Percentiles rank a stretch among this genome's conserved stretches.
Conservation (phyloP, 2,113 vertebrate genomes). For the Esox niger region DNA sequence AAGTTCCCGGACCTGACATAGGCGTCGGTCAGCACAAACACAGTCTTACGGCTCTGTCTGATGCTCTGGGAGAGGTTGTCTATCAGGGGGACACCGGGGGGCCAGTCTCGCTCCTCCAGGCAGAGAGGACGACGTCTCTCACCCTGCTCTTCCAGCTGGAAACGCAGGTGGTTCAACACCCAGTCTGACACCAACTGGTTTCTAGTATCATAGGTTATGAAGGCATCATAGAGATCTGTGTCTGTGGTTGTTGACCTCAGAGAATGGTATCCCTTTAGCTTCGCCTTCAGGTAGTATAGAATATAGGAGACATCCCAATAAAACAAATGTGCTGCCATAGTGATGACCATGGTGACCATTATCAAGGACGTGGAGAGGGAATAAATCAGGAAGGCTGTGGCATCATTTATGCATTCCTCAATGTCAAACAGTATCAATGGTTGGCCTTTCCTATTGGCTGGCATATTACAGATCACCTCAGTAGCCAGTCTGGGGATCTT, state of each 20-base stretch:
- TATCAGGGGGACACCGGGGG: slow-evolving; percentile 62
- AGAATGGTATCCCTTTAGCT: slow-evolving; percentile 62
- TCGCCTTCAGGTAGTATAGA: slow-evolving; percentile 64
- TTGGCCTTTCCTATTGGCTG: slow-evolving; percentile 37
- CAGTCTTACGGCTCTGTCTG: no score
- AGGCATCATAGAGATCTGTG: slow-evolving; percentile 67
- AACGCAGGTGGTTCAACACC: slow-evolving; percentile 69
- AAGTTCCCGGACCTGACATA: no score
- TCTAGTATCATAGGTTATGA: slow-evolving; percentile 72
- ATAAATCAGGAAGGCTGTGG: slow-evolving; percentile 45
- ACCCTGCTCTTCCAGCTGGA: slow-evolving; percentile 71
- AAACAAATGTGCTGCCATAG: slow-evolving; percentile 70
- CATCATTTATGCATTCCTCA: slow-evolving; percentile 57
- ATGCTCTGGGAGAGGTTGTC: slow-evolving; percentile 77
- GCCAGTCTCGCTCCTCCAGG: slow-evolving; percentile 74
- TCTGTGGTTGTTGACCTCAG: slow-evolving; percentile 46
- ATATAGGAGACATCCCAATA: slow-evolving; percentile 75
- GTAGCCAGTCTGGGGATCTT: slow-evolving; percentile 44
- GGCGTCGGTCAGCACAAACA: no score
- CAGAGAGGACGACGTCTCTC: slow-evolving; percentile 65
- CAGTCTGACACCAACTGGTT: slow-evolving; percentile 72
- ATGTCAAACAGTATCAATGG: slow-evolving; percentile 58
- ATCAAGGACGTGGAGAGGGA: slow-evolving; percentile 59
- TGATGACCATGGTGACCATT: slow-evolving; percentile 49
- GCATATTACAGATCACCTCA: slow-evolving; percentile 59